Base-by-base conservation (phyloP, 2,888 invertebrate species). In the Steinernema hermaphroditum region DNA sequence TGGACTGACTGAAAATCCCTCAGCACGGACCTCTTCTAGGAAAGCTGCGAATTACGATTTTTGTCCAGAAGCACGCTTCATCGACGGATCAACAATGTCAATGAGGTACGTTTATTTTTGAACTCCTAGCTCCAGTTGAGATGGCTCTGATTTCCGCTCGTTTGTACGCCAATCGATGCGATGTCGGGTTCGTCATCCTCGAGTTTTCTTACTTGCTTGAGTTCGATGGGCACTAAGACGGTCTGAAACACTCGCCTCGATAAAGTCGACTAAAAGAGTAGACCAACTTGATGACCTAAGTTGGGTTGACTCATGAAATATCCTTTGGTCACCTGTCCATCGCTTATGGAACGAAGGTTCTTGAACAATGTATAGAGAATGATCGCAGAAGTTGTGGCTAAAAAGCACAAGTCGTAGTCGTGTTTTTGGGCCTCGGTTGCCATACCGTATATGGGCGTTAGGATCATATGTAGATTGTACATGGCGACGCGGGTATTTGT, bases 81-180 rank as follows among this genome's bases (percentile, higher is more conserved):
- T 87, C 90, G 96, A 72, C 91, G 90, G 80, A 93, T 96, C 81
- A 87, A 95, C n/a, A 97, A 98, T 87, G 93, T 96, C 87, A 90
- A 92, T 71, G 91, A 93, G 84, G 90, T 97, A 50, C 43, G 81
- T 54, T 34, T 41, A 32, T 57, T 70, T 68, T 68, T 14, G 24
- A 0, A 29, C 22, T 69, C 27, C 24, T 49, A 46, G 24, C 49
- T 41, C 46, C 69, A 69, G 49, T 69, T 69, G 6, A 69, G 49
- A 37, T 69, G 69, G 29, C 69, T 37, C 16, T 37, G 37, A 32
- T 70, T 70, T 29, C 82, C 83, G 69, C 83, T 82, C 16, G 85
- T 85, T 71, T 85, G 85, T 0, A 85, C 84, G 16, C 83, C 85
- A 44, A 85, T 79, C 9, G 83, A 83, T 8, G 79, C 80, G 54